Percentiles rank a stretch among this genome's conserved stretches.
Conservation (phyloP, 2,113 vertebrate genomes). For the Atlantisia rogersi region DNA sequence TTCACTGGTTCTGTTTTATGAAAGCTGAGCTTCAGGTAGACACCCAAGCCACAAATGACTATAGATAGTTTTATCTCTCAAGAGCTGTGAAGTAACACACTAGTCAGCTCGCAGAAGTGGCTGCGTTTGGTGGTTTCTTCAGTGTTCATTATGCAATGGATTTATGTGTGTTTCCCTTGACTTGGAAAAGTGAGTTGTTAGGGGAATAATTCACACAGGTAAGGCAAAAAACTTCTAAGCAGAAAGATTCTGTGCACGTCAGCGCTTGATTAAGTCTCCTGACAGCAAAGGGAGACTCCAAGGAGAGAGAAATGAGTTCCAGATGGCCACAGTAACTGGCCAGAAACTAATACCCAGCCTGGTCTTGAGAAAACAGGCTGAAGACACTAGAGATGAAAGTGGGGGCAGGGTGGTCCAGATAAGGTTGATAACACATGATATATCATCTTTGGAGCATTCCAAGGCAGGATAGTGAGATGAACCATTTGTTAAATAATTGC, state of each 20-base stretch:
- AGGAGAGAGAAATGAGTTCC: slow-evolving; percentile 57
- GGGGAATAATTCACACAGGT: neutral
- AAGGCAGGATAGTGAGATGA: slow-evolving; percentile 21
- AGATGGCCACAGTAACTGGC: slow-evolving; percentile 50
- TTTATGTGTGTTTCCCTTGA: neutral
- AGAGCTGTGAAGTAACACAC: neutral
- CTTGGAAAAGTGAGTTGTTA: neutral
- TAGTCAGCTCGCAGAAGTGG: accelerated
- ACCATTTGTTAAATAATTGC: slow-evolving; percentile 22
- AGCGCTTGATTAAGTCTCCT: neutral
- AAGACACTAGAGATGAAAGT: slow-evolving; percentile 49
- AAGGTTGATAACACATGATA: slow-evolving; percentile 60
- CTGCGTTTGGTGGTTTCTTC: neutral
- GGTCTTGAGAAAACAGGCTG: slow-evolving; percentile 65
- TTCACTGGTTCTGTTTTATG: neutral
- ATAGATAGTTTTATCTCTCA: neutral
- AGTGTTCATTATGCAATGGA: neutral
- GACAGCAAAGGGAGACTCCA: neutral
- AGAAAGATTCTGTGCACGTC: neutral
- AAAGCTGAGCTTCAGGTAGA: neutral
- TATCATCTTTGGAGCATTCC: slow-evolving; percentile 39
- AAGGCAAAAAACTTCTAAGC: neutral
- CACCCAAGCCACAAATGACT: neutral
- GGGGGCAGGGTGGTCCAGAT: slow-evolving; percentile 68
- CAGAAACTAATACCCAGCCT: slow-evolving; percentile 34